These are phyloP conservation scores for Agrenia bidenticulata DNA, from an alignment of 2,888 invertebrate species.

Conservation along the genomic window DNA sequence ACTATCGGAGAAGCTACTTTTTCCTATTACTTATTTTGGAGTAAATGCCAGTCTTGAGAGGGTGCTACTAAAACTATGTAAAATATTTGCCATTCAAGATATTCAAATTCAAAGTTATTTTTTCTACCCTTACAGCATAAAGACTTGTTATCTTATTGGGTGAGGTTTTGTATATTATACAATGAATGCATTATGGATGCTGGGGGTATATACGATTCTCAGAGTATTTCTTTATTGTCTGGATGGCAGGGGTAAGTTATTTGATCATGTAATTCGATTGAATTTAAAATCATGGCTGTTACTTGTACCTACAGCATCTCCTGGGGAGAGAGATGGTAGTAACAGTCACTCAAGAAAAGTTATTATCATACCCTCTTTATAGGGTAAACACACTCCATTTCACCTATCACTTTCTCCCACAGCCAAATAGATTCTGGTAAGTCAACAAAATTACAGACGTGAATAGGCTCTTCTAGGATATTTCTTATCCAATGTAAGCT, in stretches of 20 bases:
- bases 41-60: too few relatives aligned
- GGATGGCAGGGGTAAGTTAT: not conserved
- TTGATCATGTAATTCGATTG: conserved; percentile 11
- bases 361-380: conserved; percentile 16
- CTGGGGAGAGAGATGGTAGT: not conserved
- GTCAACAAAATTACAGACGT: conserved; percentile 18
- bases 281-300: not conserved
- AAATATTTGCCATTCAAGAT: too few relatives aligned
- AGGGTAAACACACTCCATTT: conserved; percentile 16
- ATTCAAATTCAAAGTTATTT: too few relatives aligned
- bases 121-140: too few relatives aligned
- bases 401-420: conserved; percentile 10
- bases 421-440: conserved; percentile 18
- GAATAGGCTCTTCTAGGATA: conserved; percentile 3
- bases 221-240: not conserved
- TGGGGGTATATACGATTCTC: not conserved
- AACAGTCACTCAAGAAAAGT: conserved; percentile 6
- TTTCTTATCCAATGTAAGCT: not conserved
- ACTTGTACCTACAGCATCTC: not conserved
- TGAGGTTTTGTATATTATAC: not conserved
- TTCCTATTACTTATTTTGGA: too few relatives aligned
- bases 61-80: too few relatives aligned
- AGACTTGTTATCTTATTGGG: too few relatives aligned
- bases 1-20: not conserved
- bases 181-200: not conserved